Evolutionary conservation across 2,797 vertebrate genomes (phyloP).

Genomic region (Borostomias antarcticus): DNA sequence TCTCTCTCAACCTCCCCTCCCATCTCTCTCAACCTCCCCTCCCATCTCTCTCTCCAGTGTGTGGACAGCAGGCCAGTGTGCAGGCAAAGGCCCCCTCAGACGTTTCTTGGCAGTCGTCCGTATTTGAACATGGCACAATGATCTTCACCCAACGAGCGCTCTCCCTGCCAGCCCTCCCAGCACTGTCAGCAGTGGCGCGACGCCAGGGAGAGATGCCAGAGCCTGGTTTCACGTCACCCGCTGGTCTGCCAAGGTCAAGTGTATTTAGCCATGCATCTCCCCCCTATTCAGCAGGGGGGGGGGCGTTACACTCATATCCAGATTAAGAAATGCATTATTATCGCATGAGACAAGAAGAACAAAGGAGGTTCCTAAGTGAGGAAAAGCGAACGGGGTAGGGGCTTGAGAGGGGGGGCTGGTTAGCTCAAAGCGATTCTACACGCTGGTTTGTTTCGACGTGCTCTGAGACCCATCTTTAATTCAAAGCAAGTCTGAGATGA

Average conservation of each 20-base stretch:
- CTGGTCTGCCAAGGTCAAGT: constrained; percentile 65
- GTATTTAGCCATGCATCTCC: constrained; percentile 61
- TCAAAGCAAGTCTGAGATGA: too few species aligned
- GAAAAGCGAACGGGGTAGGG: too few species aligned
- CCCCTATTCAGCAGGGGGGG: constrained; percentile 22
- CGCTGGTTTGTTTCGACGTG: too few species aligned
- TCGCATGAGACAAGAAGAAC: too few species aligned
- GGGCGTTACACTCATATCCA: constrained; percentile 5
- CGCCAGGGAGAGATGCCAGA: constrained; percentile 48
- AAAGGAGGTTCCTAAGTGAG: too few species aligned
- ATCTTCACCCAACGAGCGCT: constrained; percentile 64
- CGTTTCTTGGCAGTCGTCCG: constrained; percentile 55
- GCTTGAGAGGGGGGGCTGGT: too few species aligned
- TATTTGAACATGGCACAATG: constrained; percentile 60
- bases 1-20: neutral
- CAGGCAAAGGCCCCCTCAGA: constrained; percentile 32
- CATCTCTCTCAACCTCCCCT: neutral
- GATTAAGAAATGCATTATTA: neutral
- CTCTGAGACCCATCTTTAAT: too few species aligned
- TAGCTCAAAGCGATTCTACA: too few species aligned
- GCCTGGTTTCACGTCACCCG: constrained; percentile 10
- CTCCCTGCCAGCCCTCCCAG: constrained; percentile 61
- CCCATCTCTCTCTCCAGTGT: neutral
- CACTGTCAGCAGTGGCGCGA: constrained; percentile 46
- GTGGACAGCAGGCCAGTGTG: neutral